Base-by-base conservation (phyloP, 2,113 vertebrate genomes). In the Halichoeres trimaculatus region DNA sequence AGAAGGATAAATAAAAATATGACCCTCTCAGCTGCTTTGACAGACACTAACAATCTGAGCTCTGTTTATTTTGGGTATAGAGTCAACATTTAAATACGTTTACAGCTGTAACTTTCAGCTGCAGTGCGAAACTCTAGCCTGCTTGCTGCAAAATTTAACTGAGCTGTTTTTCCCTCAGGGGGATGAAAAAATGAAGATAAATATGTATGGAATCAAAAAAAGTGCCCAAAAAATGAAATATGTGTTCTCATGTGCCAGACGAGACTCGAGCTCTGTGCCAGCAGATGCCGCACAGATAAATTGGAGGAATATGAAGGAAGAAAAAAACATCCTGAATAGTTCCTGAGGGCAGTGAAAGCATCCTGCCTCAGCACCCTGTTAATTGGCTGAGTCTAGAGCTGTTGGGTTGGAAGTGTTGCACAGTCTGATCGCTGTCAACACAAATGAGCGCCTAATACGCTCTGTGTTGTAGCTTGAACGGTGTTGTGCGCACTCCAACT, bases 361-460 rank as follows among this genome's bases (percentile, higher is more conserved):
- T 73, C 51, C 51, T 66, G 59, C 60, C 69, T 66, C 58, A 62
- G 60, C 50, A 35, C 55, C 62, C 57, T 64, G 48, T 70, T 82
- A 88, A 84, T 80, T 84, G 76, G 78, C 58, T 10, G 30, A 65
- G 53, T 45, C 63, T 79, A 64, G 20, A 48, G 35, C 40, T 75
- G 70, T 67, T 74, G 63, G 51, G 9, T 73, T 51, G 52, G 48
- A 76, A 54, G 51, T 75, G 55, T 41, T 41, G 54, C 67, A 20
- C 59, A 38, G 59, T 78, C 67, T 61, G 67, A 81, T 58, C 52
- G 54, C 80, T 77, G 85, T 89, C 85, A 72, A 70, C 85, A 70
- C 56, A 78, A 76, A 85, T 59, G 50, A 81, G 74, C 61, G 54
- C 36, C 53, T 74, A 65, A 71, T 74, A 78, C 61, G 74, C 72